These are phyloP conservation scores for Cydia pomonella DNA, from an alignment of 1,140 invertebrate genomes.

Conservation along the genomic window DNA sequence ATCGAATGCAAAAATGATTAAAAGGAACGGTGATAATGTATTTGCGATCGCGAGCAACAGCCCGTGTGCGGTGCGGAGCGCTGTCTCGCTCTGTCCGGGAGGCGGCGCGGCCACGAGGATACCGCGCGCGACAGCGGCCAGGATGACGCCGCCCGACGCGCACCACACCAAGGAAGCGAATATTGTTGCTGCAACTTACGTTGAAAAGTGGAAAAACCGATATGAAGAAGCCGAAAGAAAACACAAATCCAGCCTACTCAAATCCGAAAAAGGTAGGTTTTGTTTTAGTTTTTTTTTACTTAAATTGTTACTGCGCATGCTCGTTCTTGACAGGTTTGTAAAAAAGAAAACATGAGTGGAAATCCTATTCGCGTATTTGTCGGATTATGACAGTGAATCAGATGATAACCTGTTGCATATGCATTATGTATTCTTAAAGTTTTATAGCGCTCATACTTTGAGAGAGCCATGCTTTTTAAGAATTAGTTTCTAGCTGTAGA, in stretches of 20 bases:
- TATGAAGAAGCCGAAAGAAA: conserved; percentile 85
- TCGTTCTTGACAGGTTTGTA: conserved; percentile 54
- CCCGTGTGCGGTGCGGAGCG: conserved; percentile 74
- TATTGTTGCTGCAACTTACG: conserved; percentile 70
- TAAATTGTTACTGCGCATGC: conserved; percentile 63
- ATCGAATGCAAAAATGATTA: conserved; percentile 79
- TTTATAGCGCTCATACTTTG: conserved; percentile 42
- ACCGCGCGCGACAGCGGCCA: conserved; percentile 71
- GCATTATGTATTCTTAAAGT: conserved; percentile 68
- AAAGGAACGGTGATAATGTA: conserved; percentile 79
- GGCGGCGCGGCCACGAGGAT: conserved; percentile 63
- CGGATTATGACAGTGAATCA: conserved; percentile 60
- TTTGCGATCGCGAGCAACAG: conserved; percentile 78
- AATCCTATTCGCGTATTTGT: conserved; percentile 75
- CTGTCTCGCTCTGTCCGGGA: conserved; percentile 73
- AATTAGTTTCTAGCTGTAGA: neutral
- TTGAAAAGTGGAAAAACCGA: conserved; percentile 84
- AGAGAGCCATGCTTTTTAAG: conserved; percentile 34
- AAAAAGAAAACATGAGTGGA: conserved; percentile 67
- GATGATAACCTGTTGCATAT: conserved; percentile 74
- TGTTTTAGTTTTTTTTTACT: conserved; percentile 49
- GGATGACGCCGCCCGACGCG: conserved; percentile 74
- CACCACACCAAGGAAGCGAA: conserved; percentile 72
- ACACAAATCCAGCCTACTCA: conserved; percentile 83
- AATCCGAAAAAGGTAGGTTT: conserved; percentile 85